phyloP scores from a whole-genome alignment of 1,140 invertebrate species.

The Riptortus pedestris region DNA sequence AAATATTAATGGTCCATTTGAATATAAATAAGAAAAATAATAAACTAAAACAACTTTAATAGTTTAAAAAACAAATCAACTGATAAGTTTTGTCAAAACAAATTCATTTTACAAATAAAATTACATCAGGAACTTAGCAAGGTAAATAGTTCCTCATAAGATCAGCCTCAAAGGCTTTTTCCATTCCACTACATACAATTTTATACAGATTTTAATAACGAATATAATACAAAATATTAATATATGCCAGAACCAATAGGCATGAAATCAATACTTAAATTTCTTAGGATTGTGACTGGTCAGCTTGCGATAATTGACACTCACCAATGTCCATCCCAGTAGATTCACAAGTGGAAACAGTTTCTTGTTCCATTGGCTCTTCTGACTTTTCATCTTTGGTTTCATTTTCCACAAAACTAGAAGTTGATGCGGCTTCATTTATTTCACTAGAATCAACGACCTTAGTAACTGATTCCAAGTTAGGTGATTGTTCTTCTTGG shows the following conservation, averaged over 20 bases:
- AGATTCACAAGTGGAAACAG: background rate
- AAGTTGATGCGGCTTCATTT: slow-evolving; percentile 1
- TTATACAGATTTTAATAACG: no score
- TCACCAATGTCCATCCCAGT: slow-evolving; percentile 19
- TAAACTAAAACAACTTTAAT: background rate
- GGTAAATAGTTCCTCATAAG: no score
- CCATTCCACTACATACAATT: no score
- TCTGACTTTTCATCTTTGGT: background rate
- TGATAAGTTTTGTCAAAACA: no score
- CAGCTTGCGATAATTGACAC: slow-evolving; percentile 11
- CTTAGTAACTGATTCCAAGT: background rate
- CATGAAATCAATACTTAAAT: no score
- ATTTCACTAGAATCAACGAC: background rate
- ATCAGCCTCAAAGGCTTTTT: no score
- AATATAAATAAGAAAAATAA: background rate
- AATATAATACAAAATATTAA: no score
- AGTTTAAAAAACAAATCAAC: background rate
- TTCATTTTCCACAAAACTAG: background rate
- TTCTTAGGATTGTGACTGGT: slow-evolving; percentile 8
- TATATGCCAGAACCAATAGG: no score
- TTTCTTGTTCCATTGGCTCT: background rate
- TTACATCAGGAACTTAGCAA: no score
- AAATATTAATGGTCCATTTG: background rate
- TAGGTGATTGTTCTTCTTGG: background rate
- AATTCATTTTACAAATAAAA: no score